phyloP scores from a whole-genome alignment of 2,797 vertebrate species.

The Galaxias olidus region DNA sequence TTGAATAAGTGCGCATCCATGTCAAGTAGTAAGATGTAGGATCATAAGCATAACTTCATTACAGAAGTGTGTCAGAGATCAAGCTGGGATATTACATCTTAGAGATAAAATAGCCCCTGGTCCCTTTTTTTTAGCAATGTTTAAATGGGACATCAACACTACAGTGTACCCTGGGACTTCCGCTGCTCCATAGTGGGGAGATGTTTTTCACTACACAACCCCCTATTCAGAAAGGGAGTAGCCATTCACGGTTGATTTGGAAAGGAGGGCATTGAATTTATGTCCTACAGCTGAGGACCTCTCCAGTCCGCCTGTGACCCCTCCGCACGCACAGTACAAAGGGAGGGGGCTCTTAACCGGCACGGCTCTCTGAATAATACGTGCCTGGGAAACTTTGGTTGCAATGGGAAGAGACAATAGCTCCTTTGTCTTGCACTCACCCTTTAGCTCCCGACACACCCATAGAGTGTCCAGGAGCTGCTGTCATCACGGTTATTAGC shows the following conservation, averaged over 20 bases:
- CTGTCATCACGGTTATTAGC: slow-evolving; percentile 19
- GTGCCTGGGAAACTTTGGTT: slow-evolving; percentile 60
- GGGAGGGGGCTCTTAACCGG: slow-evolving; percentile 37
- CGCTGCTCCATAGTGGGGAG: not conserved
- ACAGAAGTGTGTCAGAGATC: too few relatives aligned
- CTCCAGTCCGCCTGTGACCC: slow-evolving; percentile 52
- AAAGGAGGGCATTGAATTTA: slow-evolving; percentile 46
- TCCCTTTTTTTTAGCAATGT: not conserved
- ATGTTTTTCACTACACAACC: not conserved
- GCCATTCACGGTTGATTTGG: slow-evolving; percentile 36
- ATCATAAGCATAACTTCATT: too few relatives aligned
- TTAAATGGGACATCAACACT: not conserved
- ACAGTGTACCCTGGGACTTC: slow-evolving; percentile 3
- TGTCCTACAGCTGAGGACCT: slow-evolving; percentile 62
- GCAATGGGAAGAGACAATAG: slow-evolving; percentile 62
- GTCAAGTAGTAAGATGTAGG: too few relatives aligned
- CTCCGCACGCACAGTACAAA: slow-evolving; percentile 47
- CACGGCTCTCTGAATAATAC: slow-evolving; percentile 50
- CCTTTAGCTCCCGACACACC: slow-evolving; percentile 26
- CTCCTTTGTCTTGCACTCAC: slow-evolving; percentile 54
- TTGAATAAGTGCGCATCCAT: too few relatives aligned
- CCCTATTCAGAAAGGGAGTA: slow-evolving; percentile 7
- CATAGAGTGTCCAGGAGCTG: slow-evolving; percentile 7
- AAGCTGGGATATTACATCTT: too few relatives aligned
- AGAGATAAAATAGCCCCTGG: not conserved